Base-by-base conservation (phyloP, 2,888 invertebrate species). In the Lochmaea crataegi region DNA sequence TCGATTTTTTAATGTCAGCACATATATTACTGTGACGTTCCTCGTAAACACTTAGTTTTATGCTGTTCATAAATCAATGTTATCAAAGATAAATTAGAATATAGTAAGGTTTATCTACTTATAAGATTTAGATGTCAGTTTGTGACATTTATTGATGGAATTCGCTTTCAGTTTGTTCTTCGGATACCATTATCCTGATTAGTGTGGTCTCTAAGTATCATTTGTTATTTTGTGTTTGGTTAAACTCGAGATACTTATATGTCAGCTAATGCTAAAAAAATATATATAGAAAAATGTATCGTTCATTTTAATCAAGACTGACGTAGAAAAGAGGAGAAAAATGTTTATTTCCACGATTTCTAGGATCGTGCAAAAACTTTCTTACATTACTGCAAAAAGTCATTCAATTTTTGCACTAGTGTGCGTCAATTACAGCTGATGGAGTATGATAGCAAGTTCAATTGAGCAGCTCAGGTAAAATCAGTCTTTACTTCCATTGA, bases 81-180 rank as follows among this genome's bases (percentile, higher is more conserved):
- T 18, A 63, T 57, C 57, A 61, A 61, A 18, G 38, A 42, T 68
- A 38, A 61, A 68, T 53, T 68, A 60, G 26, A 68, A 68, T 61
- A 16, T 45, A 61, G 68, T 38, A 9, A 26, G 18, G 48, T 41
- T 61, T 32, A 61, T 61, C 61, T 61, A 51, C 71, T 67, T 65
- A 68, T 65, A 67, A 71, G 70, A 60, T 71, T 68, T 64, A 61
- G 53, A 61, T 60, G 51, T 56, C 61, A 60, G 69, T 41, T 42
- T 63, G 64, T 56, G 74, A 71, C 71, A 56, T 68, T 71, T 74
- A 74, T 74, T 68, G 74, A 71, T 68, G 73, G 32, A 51, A 53
- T 57, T 26, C 32, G 32, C 57, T n/a, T 68, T 61, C 41, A 48
- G 48, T 22, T 60, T 38, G 68, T 68, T 68, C 53, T 68, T 68